These are phyloP conservation scores for Styela clava DNA, from an alignment of 23 tunicate species.

Conservation along the genomic window DNA sequence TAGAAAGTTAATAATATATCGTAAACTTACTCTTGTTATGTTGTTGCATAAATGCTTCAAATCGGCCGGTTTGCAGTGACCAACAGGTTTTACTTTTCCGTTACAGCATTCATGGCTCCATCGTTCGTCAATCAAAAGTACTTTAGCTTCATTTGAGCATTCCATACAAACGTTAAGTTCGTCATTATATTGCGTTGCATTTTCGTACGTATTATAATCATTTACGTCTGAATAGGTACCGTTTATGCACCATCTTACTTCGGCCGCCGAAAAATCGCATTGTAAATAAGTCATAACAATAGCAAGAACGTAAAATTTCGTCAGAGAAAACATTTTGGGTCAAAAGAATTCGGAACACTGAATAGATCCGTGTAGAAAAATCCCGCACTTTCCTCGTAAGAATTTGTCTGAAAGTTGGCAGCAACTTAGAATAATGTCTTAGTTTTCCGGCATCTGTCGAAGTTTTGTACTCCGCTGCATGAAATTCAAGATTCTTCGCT, in stretches of 20 bases:
- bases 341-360: neutral
- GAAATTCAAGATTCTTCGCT: neutral
- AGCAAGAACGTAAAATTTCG: neutral
- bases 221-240: slow-evolving; percentile 18
- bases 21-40: neutral
- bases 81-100: slow-evolving; percentile 22
- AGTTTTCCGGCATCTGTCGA: neutral
- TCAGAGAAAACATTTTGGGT: neutral
- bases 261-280: slow-evolving; percentile 22
- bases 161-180: slow-evolving; percentile 25
- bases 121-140: slow-evolving; percentile 16
- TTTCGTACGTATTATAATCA: slow-evolving; percentile 53
- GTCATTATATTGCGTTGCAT: slow-evolving; percentile 31
- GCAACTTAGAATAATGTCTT: neutral
- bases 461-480: neutral
- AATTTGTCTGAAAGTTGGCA: neutral
- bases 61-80: slow-evolving; percentile 18
- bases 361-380: neutral
- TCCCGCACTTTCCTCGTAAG: neutral
- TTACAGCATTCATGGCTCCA: slow-evolving; percentile 51
- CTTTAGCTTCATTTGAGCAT: slow-evolving; percentile 2
- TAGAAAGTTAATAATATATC: too few relatives aligned
- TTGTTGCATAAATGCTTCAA: slow-evolving; percentile 2
- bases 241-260: slow-evolving; percentile 44
- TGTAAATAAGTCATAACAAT: neutral